Percentiles rank a stretch among this genome's conserved stretches.
phyloP scores from a whole-genome alignment of 2,888 invertebrate genomes.

The Metalampra italica region DNA sequence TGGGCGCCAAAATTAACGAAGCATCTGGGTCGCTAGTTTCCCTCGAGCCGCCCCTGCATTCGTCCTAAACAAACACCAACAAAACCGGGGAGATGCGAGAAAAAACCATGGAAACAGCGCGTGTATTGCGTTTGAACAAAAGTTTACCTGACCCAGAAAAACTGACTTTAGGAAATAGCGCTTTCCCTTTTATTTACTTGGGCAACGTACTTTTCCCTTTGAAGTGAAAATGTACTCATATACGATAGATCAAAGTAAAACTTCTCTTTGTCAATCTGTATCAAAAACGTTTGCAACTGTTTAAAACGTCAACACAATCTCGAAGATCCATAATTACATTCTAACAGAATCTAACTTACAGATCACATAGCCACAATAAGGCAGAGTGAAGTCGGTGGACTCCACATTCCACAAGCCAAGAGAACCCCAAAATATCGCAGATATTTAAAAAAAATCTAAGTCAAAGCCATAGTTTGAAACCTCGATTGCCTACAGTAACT shows the following conservation, averaged over 20 bases:
- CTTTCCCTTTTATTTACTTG: constrained; percentile 3
- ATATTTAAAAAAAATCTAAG: too few relatives aligned
- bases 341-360: too few relatives aligned
- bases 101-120: constrained; percentile 14
- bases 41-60: not conserved
- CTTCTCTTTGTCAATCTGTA: too few relatives aligned
- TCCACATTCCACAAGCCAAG: too few relatives aligned
- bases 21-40: not conserved
- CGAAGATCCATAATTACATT: too few relatives aligned
- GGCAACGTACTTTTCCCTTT: not conserved
- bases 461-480: too few relatives aligned
- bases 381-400: too few relatives aligned
- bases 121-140: constrained; percentile 19
- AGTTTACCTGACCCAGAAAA: constrained; percentile 37
- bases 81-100: constrained; percentile 22
- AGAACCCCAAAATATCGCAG: too few relatives aligned
- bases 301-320: too few relatives aligned
- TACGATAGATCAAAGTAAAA: not conserved
- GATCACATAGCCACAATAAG: too few relatives aligned
- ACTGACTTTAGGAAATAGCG: constrained; percentile 1
- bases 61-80: constrained; percentile 58
- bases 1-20: not conserved
- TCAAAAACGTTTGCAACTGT: too few relatives aligned
- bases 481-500: too few relatives aligned
- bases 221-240: not conserved